Evolutionary conservation across 2,888 invertebrate genomes (phyloP).

Genomic region (Pherbina coryleti): DNA sequence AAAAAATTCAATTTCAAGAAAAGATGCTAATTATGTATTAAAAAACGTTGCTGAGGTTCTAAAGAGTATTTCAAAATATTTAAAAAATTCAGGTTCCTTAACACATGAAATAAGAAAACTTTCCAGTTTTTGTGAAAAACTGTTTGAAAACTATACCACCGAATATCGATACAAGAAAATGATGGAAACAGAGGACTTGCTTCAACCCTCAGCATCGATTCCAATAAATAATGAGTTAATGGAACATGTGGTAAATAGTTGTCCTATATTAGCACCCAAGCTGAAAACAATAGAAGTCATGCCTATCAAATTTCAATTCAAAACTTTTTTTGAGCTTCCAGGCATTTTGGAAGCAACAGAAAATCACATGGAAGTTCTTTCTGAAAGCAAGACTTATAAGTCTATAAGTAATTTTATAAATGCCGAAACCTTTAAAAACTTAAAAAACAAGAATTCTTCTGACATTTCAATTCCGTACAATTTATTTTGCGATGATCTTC

Average conservation of each 20-base stretch:
- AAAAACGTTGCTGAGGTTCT: background rate
- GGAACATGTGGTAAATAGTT: conserved; percentile 21
- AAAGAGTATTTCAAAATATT: background rate
- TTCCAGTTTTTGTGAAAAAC: conserved; percentile 29
- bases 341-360: conserved; percentile 20
- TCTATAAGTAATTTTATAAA: conserved; percentile 27
- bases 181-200: conserved; percentile 30
- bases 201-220: conserved; percentile 7
- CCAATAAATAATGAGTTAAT: conserved; percentile 25
- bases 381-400: conserved; percentile 17
- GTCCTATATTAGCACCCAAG: conserved; percentile 20
- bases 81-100: background rate
- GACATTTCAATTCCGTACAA: conserved; percentile 29
- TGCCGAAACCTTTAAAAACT: conserved; percentile 35
- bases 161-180: conserved; percentile 34
- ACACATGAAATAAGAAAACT: conserved; percentile 17
- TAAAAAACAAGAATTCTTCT: conserved; percentile 26
- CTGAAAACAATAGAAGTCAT: conserved; percentile 30
- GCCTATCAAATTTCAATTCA: conserved; percentile 40
- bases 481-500: conserved; percentile 33
- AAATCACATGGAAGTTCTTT: conserved; percentile 23
- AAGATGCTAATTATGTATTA: conserved; percentile 8
- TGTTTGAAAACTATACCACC: conserved; percentile 22
- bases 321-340: conserved; percentile 40
- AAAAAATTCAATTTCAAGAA: conserved; percentile 8